These are phyloP conservation scores for Phalacrocorax pelagicus DNA, from an alignment of 2,113 vertebrate genomes.

Conservation along the genomic window DNA sequence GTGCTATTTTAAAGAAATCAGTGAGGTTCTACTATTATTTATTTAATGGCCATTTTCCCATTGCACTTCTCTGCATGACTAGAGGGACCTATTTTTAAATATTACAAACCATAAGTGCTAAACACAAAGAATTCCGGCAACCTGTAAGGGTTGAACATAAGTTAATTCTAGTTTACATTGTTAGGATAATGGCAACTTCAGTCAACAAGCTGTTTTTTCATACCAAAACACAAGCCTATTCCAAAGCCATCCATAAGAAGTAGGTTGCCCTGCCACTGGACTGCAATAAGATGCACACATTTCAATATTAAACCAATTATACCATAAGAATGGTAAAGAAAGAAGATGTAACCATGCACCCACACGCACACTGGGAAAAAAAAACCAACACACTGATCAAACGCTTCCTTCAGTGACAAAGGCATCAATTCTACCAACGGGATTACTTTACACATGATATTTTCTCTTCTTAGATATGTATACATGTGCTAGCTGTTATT, in stretches of 20 bases:
- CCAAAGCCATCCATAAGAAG: background rate
- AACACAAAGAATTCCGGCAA: background rate
- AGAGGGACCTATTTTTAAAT: background rate
- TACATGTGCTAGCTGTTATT: background rate
- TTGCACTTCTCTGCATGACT: background rate
- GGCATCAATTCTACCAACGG: background rate
- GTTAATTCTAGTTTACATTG: background rate
- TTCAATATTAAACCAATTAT: background rate
- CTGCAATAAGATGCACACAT: background rate
- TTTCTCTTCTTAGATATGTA: background rate
- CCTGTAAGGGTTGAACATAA: accelerated
- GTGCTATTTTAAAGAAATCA: background rate
- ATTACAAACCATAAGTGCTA: background rate
- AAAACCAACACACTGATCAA: background rate
- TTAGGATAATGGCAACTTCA: background rate
- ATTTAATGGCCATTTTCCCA: background rate
- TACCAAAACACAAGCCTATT: background rate
- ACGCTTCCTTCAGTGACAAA: background rate
- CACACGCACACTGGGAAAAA: no score
- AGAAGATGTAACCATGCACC: background rate
- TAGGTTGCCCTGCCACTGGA: background rate
- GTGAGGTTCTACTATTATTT: background rate
- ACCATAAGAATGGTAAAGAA: background rate
- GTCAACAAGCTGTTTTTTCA: background rate
- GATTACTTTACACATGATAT: background rate